These are phyloP conservation scores for Sylvietta virens DNA, from an alignment of 2,113 vertebrate species.

Conservation along the genomic window DNA sequence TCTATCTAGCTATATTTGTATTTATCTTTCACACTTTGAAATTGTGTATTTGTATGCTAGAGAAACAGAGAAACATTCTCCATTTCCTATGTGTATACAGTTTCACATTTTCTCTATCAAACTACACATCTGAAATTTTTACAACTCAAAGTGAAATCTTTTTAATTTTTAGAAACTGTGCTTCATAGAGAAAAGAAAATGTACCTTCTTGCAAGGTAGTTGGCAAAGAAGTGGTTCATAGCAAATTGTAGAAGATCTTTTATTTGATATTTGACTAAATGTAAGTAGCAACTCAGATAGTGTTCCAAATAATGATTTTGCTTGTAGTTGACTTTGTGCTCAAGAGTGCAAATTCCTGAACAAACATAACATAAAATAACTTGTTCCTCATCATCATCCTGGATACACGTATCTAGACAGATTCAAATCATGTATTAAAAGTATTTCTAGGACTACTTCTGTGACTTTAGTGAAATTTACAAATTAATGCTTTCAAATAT, in stretches of 20 bases:
- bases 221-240: not conserved
- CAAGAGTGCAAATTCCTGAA: not conserved
- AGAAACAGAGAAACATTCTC: not conserved
- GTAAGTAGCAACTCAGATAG: not conserved
- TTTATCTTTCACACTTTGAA: not conserved
- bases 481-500: not conserved
- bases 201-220: not conserved
- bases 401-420: not conserved
- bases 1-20: too few species aligned
- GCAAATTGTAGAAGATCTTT: not conserved
- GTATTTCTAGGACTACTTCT: not conserved
- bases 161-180: not conserved
- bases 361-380: not conserved
- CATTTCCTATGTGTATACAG: not conserved
- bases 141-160: not conserved
- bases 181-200: not conserved
- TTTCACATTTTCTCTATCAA: not conserved
- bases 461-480: not conserved
- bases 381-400: accelerated
- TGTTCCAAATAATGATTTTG: not conserved
- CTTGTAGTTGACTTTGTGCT: not conserved
- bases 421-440: not conserved
- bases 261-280: not conserved
- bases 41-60: not conserved
- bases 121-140: not conserved